These are phyloP conservation scores for Taurulus bubalis DNA, from an alignment of 2,113 vertebrate genomes.

Conservation along the genomic window DNA sequence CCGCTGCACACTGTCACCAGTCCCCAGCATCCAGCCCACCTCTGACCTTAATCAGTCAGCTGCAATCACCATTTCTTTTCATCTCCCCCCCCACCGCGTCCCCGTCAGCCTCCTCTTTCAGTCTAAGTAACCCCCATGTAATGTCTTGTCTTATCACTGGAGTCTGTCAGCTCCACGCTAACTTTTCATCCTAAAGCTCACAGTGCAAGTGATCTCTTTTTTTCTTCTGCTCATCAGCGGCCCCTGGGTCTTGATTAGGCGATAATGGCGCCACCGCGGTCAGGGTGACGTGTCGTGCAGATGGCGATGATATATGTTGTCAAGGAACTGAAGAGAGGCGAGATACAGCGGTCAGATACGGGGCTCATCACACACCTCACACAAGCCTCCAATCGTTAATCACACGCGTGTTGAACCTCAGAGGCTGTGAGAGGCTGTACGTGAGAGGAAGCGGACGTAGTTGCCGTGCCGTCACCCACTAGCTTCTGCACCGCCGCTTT, in stretches of 20 bases:
- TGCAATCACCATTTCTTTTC: slow-evolving; percentile 67
- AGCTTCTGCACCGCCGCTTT: not conserved
- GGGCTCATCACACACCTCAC: not conserved
- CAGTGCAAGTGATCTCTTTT: slow-evolving; percentile 39
- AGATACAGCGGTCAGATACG: not conserved
- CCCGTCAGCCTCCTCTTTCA: slow-evolving; percentile 37
- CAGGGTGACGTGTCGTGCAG: not conserved
- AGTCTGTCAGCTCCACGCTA: slow-evolving; percentile 54
- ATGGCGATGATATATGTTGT: not conserved
- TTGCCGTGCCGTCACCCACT: too few relatives aligned
- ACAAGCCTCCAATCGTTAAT: slow-evolving; percentile 4
- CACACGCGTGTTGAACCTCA: not conserved
- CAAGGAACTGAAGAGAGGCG: slow-evolving; percentile 6
- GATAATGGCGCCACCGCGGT: slow-evolving; percentile 23
- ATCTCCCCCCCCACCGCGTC: slow-evolving; percentile 24
- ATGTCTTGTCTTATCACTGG: slow-evolving; percentile 55
- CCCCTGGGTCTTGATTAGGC: slow-evolving; percentile 14
- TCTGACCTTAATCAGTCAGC: slow-evolving; percentile 71
- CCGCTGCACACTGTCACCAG: slow-evolving; percentile 48
- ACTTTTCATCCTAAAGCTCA: slow-evolving; percentile 27
- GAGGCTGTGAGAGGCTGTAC: too few relatives aligned
- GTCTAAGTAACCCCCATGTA: slow-evolving; percentile 48
- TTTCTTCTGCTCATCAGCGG: slow-evolving; percentile 43
- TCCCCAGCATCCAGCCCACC: slow-evolving; percentile 57
- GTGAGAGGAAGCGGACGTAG: too few relatives aligned